These are phyloP conservation scores for Amblyopsis hoosieri DNA, from an alignment of 2,797 vertebrate species.

Conservation along the genomic window DNA sequence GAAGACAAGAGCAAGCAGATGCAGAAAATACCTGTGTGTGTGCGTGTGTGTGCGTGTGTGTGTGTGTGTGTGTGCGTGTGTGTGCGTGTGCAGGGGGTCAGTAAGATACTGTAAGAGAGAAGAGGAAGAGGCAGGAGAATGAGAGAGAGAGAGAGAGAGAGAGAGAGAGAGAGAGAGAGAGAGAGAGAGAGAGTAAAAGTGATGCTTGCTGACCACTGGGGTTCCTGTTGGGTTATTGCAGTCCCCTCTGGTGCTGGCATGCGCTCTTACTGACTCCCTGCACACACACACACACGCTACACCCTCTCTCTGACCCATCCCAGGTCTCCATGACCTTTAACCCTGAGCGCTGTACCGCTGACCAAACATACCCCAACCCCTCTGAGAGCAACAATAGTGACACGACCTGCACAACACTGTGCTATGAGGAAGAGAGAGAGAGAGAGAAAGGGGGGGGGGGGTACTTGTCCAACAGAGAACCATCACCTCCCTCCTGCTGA, in stretches of 20 bases:
- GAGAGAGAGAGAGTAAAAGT: conserved; percentile 44
- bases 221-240: conserved; percentile 78
- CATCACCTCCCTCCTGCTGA: too few relatives aligned
- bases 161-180: conserved; percentile 4
- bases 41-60: neutral
- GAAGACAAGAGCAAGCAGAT: conserved; percentile 13
- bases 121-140: neutral
- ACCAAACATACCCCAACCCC: conserved; percentile 73
- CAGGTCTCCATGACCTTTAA: conserved; percentile 63
- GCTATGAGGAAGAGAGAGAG: neutral
- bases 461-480: too few relatives aligned
- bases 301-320: conserved; percentile 50
- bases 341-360: conserved; percentile 59
- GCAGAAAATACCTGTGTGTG: neutral
- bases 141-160: neutral
- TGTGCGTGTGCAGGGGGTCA: neutral
- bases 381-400: conserved; percentile 64
- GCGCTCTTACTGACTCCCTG: conserved; percentile 63
- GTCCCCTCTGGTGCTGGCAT: conserved; percentile 65
- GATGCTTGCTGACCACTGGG: conserved; percentile 58
- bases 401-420: conserved; percentile 30
- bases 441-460: neutral
- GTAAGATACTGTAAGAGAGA: too few relatives aligned
- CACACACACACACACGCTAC: conserved; percentile 20
- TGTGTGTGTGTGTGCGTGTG: neutral